Conservation (phyloP, 2,797 vertebrate genomes). For the Phoebastria nigripes region DNA sequence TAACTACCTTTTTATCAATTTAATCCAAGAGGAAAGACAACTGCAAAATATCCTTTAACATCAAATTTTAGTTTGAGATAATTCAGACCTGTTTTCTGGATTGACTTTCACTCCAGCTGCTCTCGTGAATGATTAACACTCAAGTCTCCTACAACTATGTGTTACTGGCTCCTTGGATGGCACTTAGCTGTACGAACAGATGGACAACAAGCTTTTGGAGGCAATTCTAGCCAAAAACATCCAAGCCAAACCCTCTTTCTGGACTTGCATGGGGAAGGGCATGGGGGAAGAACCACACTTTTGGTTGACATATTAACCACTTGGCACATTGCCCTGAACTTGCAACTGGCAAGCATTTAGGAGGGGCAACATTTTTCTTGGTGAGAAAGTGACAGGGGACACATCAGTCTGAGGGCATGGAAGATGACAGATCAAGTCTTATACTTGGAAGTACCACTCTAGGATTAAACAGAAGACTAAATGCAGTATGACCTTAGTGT, state of each 20-base stretch:
- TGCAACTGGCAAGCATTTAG: not conserved
- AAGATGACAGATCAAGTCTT: not conserved
- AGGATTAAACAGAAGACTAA: not conserved
- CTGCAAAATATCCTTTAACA: not conserved
- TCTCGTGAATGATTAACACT: not conserved
- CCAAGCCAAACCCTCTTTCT: not conserved
- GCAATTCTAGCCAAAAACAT: not conserved
- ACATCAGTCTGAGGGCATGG: not conserved
- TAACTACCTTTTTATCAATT: not conserved
- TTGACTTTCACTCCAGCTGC: slow-evolving; percentile 4
- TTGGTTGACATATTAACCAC: not conserved
- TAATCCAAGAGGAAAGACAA: not conserved
- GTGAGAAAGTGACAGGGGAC: not conserved
- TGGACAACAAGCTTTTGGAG: not conserved
- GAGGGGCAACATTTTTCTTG: not conserved
- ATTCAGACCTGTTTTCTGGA: not conserved
- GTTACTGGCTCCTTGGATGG: not conserved
- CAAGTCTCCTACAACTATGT: not conserved
- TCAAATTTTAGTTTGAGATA: not conserved
- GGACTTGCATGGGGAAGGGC: not conserved
- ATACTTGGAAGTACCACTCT: not conserved
- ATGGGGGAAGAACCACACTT: not conserved
- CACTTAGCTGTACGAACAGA: not conserved
- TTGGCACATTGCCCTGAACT: not conserved
- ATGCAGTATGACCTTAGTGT: not conserved